These are phyloP conservation scores for Tribolium castaneum DNA, from an alignment of 1,140 invertebrate genomes.

Conservation along the genomic window DNA sequence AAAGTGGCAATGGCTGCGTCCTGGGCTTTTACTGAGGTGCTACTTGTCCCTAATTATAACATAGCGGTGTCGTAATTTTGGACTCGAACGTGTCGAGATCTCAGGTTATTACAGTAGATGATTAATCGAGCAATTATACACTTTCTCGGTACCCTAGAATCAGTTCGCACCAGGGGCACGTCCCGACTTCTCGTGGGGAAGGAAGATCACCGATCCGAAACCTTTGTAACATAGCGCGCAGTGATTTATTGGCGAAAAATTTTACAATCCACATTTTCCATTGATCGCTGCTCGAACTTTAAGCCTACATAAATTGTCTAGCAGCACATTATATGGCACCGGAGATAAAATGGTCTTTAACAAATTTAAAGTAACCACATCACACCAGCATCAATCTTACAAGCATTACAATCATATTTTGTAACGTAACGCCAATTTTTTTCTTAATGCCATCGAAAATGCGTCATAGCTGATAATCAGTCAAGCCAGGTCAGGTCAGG, in stretches of 20 bases:
- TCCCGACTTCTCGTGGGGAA: constrained; percentile 1
- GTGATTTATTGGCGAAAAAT: constrained; percentile 37
- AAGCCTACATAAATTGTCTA: constrained; percentile 30
- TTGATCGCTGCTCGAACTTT: constrained; percentile 39
- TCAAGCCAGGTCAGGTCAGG: too few species aligned
- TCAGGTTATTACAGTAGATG: constrained; percentile 41
- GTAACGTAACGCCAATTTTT: too few species aligned
- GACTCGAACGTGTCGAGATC: constrained; percentile 41
- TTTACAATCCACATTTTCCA: constrained; percentile 39
- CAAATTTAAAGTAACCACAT: not conserved
- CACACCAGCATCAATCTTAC: too few species aligned
- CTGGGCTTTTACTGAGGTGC: not conserved
- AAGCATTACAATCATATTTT: too few species aligned
- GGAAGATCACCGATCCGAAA: not conserved
- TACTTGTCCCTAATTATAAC: constrained; percentile 41
- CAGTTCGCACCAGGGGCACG: not conserved
- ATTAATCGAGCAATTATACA: constrained; percentile 44
- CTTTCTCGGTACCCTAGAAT: not conserved
- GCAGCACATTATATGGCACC: constrained; percentile 35
- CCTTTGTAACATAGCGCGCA: constrained; percentile 4
- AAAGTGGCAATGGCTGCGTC: constrained; percentile 14
- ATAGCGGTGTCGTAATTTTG: constrained; percentile 44
- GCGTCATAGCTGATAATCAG: too few species aligned
- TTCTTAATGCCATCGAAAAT: too few species aligned
- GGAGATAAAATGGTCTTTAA: not conserved